Conservation (phyloP, 2,888 invertebrate genomes). For the Caenorhabditis afra region DNA sequence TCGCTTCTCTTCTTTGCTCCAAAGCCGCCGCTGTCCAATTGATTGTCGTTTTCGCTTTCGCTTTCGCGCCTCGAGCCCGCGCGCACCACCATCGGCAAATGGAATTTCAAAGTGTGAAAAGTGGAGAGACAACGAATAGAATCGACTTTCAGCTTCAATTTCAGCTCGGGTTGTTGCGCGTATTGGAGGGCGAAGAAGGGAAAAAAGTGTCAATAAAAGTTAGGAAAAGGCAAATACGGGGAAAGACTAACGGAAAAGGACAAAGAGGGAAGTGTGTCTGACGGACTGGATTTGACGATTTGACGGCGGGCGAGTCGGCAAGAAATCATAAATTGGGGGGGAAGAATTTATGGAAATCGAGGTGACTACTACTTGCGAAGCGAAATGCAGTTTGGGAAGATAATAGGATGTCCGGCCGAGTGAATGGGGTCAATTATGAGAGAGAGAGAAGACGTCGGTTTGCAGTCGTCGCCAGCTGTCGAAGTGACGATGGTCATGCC, state of each 20-base stretch:
- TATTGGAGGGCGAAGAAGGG: neutral
- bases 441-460: constrained; percentile 16
- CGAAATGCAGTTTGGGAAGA: neutral
- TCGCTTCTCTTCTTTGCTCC: constrained; percentile 19
- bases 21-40: constrained; percentile 35
- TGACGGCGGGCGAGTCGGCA: neutral
- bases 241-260: neutral
- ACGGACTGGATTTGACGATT: too few species aligned
- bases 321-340: constrained; percentile 2
- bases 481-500: constrained; percentile 38
- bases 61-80: constrained; percentile 14
- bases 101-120: constrained; percentile 40
- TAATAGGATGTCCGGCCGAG: constrained; percentile 8
- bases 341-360: constrained; percentile 32
- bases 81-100: constrained; percentile 39
- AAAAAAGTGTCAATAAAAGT: constrained; percentile 1
- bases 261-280: neutral
- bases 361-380: constrained; percentile 10
- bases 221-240: neutral
- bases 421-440: constrained; percentile 38
- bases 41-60: constrained; percentile 47
- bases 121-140: constrained; percentile 13
- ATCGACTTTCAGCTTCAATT: neutral
- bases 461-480: constrained; percentile 36
- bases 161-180: too few species aligned